Conservation (phyloP, 2,797 vertebrate species). For the Xenopus petersii region DNA sequence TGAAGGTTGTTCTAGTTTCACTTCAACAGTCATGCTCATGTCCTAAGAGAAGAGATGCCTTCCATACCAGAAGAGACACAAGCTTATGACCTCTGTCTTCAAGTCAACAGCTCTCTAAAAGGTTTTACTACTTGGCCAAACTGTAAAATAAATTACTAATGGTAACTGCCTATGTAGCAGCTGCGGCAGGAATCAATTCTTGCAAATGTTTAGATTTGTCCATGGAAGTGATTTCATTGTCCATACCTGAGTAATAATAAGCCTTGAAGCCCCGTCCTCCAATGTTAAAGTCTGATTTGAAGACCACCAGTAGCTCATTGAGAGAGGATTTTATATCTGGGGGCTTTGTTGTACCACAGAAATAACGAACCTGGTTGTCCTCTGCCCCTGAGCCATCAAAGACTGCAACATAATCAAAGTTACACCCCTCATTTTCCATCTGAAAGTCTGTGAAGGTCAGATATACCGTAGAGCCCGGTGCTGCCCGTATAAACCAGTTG, state of each 20-base stretch:
- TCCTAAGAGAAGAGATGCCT: no score
- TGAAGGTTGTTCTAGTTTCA: no score
- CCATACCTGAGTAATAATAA: conserved; percentile 86
- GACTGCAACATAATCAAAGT: conserved; percentile 88
- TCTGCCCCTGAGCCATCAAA: conserved; percentile 79
- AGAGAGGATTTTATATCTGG: conserved; percentile 74
- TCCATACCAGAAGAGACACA: no score
- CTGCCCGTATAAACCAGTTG: conserved; percentile 82
- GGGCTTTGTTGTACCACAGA: conserved; percentile 78
- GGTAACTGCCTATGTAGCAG: no score
- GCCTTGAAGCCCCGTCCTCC: conserved; percentile 93
- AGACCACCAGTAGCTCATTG: conserved; percentile 81
- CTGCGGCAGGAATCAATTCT: no score
- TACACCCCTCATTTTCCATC: conserved; percentile 87
- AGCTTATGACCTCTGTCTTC: no score
- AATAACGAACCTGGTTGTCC: conserved; percentile 73
- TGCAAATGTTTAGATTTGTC: no score
- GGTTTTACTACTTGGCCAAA: no score
- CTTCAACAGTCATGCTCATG: no score
- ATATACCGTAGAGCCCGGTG: conserved; percentile 70
- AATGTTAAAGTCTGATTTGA: conserved; percentile 96
- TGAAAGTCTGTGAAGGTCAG: conserved; percentile 91
- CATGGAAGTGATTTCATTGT: background rate
- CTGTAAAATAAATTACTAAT: no score
- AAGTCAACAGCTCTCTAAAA: no score